Evolutionary conservation across 2,113 vertebrate species (phyloP), one percentile per base, ranked within the genome.

Genomic region (Alligator mississippiensis): DNA sequence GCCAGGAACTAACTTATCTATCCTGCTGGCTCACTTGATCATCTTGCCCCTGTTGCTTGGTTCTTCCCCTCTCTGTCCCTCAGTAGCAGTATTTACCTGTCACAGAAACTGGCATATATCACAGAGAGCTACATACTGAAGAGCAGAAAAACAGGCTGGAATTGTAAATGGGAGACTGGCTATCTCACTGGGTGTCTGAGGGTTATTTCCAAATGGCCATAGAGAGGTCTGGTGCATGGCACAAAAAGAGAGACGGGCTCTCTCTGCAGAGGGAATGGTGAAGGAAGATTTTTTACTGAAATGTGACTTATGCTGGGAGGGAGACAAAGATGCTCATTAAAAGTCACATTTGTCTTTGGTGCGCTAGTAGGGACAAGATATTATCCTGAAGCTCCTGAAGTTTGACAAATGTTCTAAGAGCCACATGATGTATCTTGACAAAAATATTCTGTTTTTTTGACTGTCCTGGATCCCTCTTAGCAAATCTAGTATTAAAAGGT

Each of bases 401-500:
- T 12, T 74, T 47, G 24, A 47, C 21, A 38, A 25, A 47, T 47
- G 47, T 11, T 47, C 11, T 14, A 24, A 47, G 70, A 47, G 22
- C 34, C 70, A 22, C 34, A 47, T 74, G 87, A 68, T 16, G 38
- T 91, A 89, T 85, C 63, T 70, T 82, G 89, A 92, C 61, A 77
- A 72, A 2, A 0, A 11, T 17, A 85, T 82, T 77, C 60, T 87
- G 27, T 95, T 85, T 89, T 82, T 62, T 89, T 76, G 90, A 11
- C 76, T 78, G 14, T 19, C 22, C 12, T 47, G 70, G 21, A 47
- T 24, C 47, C 47, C 9, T 47, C 47, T 47, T 47, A 47, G 47
- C 47, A 47, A 47, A 47, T 47, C 47, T 47, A 47, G 24, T 84
- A 89, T 94, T 82, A 92, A 92, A 92, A 94, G 85, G 86, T 30